Base-by-base conservation (phyloP, 2,797 vertebrate species). In the Eospalax fontanierii region DNA sequence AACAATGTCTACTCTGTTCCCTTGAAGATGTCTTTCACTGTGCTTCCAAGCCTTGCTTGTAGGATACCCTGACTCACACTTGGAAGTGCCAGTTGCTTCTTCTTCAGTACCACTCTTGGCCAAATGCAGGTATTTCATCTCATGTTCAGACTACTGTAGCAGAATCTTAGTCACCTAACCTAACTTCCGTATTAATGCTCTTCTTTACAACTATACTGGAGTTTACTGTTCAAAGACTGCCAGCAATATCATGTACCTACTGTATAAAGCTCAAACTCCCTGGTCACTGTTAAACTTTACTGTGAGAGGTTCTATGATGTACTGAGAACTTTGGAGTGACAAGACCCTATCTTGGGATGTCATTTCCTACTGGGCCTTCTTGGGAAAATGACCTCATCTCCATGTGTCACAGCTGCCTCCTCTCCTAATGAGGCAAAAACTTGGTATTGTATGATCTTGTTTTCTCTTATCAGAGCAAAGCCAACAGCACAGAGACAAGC, bases 1-100 rank as follows among this genome's bases (percentile, higher is more conserved):
- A 91, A 97, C 88, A 96, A 95, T 95, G 90, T 93, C 50, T 74
- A 18, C 50, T 90, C 89, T 96, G 90, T 95, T 96, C 57, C 18
- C 76, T 46, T 87, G 59, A 76, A 94, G 88, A 63, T 9, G 14
- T 86, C 89, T 92, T 35, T 66, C 82, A 73, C 46, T 16, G 5
- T 35, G 46, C 76, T 94, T 73, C 66, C 57, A 76, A 10, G 46
- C 15, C 74, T 80, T 73, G 74, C 63, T 76, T 18, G 68, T 6
- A 30, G n/a, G 83, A 86, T 61, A 35, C 46, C 66, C 79, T 91
- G 81, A 87, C 81, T 85, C 90, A 92, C 33, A 54, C 79, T 57
- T 82, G 68, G 43, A 85, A 91, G n/a, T 66, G 46, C 65, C 65
- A 19, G 19, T n/a, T 73, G 71, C 75, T 96, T 82, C 71, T 85